Percentiles rank a stretch among this genome's conserved stretches.
Evolutionary conservation across 2,888 invertebrate genomes (phyloP).

Genomic region (Amiota communis): DNA sequence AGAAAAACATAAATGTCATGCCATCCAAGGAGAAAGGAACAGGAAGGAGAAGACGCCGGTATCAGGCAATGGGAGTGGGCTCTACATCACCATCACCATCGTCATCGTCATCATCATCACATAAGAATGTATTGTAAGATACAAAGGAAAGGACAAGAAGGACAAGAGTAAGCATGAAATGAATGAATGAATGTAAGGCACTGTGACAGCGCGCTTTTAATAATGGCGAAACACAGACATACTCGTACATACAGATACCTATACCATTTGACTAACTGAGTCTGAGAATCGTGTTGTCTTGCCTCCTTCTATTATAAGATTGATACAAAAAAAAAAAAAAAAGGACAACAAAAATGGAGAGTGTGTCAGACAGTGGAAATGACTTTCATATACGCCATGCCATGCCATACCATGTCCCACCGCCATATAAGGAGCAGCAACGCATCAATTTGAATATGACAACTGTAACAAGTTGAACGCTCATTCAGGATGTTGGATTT

Average conservation of each 20-base stretch:
- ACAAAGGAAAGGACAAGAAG: too few species aligned
- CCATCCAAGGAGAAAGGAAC: background rate
- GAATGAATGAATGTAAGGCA: conserved; percentile 20
- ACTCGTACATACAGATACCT: background rate
- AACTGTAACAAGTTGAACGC: conserved; percentile 27
- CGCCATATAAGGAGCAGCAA: background rate
- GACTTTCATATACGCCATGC: background rate
- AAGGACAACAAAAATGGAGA: background rate
- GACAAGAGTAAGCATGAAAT: background rate
- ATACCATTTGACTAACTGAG: too few species aligned
- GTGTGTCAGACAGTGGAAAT: background rate
- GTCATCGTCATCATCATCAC: too few species aligned
- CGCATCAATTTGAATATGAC: conserved; percentile 26
- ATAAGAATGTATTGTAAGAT: too few species aligned
- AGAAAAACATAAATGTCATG: conserved; percentile 29
- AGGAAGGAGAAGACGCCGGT: too few species aligned
- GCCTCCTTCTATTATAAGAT: background rate
- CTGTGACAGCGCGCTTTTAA: conserved; percentile 25
- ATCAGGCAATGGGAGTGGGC: background rate
- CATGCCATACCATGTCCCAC: too few species aligned
- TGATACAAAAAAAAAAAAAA: background rate
- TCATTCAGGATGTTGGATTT: background rate
- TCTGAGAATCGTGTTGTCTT: background rate
- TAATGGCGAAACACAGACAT: conserved; percentile 9
- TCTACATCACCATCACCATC: too few species aligned